Conservation (phyloP, 2,888 invertebrate genomes). For the Acrobasis suavella region DNA sequence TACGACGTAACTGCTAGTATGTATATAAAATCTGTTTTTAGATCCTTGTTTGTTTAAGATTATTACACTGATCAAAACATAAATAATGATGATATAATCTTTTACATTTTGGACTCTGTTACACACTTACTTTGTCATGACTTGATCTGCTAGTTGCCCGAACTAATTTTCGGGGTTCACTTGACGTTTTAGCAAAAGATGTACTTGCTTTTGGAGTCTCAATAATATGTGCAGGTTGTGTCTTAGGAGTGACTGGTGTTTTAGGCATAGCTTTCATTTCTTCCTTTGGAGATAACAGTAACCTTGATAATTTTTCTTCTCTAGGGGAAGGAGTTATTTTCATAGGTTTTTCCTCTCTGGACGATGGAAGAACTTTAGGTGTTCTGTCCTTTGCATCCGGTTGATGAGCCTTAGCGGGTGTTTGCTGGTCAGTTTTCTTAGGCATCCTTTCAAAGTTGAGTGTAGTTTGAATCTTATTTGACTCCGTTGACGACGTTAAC, state of each 20-base stretch:
- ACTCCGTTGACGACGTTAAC: conserved; percentile 41
- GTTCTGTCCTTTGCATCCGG: conserved; percentile 48
- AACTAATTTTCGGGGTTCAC: conserved; percentile 56
- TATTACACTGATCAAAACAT: too few relatives aligned
- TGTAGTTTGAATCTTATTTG: conserved; percentile 73
- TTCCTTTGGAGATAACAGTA: conserved; percentile 47
- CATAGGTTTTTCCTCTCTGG: conserved; percentile 43
- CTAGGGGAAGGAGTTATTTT: conserved; percentile 30
- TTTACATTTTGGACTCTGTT: not conserved
- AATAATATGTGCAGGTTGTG: conserved; percentile 41
- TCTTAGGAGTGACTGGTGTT: conserved; percentile 47
- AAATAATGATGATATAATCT: not conserved
- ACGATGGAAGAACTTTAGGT: conserved; percentile 43
- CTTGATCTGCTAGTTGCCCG: conserved; percentile 51
- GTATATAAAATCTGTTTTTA: too few relatives aligned
- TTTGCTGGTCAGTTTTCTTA: conserved; percentile 52
- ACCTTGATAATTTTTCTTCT: conserved; percentile 38
- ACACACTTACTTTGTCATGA: conserved; percentile 60
- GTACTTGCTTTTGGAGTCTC: conserved; percentile 64
- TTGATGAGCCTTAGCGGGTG: conserved; percentile 40
- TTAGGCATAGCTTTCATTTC: conserved; percentile 48
- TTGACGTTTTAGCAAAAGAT: conserved; percentile 47
- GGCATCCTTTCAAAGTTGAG: conserved; percentile 73
- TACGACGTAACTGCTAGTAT: too few relatives aligned
- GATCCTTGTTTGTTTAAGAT: too few relatives aligned